Conservation (phyloP, 2,888 invertebrate genomes). For the Lasius fuliginosus region DNA sequence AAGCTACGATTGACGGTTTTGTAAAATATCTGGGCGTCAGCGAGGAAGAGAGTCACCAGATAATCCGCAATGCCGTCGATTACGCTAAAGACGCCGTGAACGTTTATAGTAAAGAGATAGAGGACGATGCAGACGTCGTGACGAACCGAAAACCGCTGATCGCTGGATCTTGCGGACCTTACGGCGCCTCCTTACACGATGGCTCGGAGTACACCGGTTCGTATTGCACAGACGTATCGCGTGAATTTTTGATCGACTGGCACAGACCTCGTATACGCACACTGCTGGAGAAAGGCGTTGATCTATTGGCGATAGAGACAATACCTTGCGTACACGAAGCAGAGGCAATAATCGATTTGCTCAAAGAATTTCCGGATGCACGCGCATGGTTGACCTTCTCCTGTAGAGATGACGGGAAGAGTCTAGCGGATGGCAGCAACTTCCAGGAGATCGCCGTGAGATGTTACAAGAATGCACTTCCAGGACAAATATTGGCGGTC, state of each 20-base stretch:
- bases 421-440: constrained; percentile 93
- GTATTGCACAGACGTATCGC: constrained; percentile 90
- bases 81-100: constrained; percentile 92
- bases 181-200: constrained; percentile 96
- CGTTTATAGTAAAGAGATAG: constrained; percentile 76
- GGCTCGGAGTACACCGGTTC: constrained; percentile 97
- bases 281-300: constrained; percentile 93
- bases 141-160: constrained; percentile 88
- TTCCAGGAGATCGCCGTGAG: constrained; percentile 91
- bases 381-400: constrained; percentile 96
- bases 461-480: constrained; percentile 88
- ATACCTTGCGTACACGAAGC: constrained; percentile 96
- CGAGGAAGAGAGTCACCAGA: constrained; percentile 90
- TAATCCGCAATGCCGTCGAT: constrained; percentile 87
- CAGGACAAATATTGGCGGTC: constrained; percentile 88
- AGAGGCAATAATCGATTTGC: constrained; percentile 92
- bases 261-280: constrained; percentile 94
- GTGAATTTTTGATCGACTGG: constrained; percentile 92
- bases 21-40: constrained; percentile 90
- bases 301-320: constrained; percentile 96
- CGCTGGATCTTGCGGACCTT: constrained; percentile 97
- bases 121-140: constrained; percentile 21
- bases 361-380: constrained; percentile 92
- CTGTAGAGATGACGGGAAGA: constrained; percentile 89
- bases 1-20: constrained; percentile 87